Conservation (phyloP, 2,113 vertebrate genomes). For the Kryptolebias marmoratus region DNA sequence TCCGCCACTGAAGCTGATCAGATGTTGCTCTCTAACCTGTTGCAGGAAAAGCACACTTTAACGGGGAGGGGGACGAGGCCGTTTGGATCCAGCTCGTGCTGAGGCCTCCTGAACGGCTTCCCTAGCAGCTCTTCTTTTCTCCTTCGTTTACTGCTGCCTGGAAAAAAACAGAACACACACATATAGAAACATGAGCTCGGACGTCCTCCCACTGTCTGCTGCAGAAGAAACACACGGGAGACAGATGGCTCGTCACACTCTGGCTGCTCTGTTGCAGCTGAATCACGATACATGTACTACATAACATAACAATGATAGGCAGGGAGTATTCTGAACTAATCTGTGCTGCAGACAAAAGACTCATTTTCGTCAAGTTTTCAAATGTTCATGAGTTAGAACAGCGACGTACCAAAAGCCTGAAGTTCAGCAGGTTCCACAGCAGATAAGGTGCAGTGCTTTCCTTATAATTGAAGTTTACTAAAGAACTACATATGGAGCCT, state of each 20-base stretch:
- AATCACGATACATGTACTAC: background rate
- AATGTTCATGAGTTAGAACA: no score
- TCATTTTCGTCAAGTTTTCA: no score
- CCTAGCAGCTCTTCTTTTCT: conserved; percentile 94
- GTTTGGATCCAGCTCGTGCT: conserved; percentile 95
- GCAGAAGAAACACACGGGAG: no score
- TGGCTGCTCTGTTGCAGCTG: background rate
- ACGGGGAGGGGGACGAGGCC: conserved; percentile 95
- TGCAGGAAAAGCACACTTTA: conserved; percentile 96
- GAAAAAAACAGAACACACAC: conserved; percentile 1
- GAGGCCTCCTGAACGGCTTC: conserved; percentile 93
- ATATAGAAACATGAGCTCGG: background rate
- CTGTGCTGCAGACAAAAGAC: no score
- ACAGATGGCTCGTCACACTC: background rate
- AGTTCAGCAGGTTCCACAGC: no score
- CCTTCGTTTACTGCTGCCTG: conserved; percentile 96
- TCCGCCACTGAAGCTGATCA: no score
- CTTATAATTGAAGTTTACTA: background rate
- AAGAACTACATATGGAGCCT: background rate
- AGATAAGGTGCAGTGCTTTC: background rate
- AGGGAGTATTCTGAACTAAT: no score
- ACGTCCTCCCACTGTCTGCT: no score
- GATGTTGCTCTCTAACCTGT: conserved; percentile 80
- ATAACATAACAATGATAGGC: background rate
- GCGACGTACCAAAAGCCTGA: no score